Evolutionary conservation across 2,888 invertebrate genomes (phyloP).

Genomic region (Drosophila austrosaltans): DNA sequence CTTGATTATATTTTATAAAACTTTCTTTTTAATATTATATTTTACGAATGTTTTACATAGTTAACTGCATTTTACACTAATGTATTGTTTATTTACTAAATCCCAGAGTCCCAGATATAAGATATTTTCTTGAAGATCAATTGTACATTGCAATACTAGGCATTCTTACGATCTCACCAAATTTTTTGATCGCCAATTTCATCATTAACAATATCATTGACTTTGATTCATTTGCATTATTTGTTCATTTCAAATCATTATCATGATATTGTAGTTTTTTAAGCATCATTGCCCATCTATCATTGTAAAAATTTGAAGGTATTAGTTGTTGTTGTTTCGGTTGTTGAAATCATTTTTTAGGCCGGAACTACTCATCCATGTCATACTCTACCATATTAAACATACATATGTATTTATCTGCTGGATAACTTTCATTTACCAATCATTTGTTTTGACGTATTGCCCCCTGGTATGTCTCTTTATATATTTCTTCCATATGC

Average conservation of each 20-base stretch:
- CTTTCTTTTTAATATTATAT: background rate
- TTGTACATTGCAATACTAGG: background rate
- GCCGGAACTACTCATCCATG: background rate
- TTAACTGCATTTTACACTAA: background rate
- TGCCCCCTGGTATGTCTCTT: constrained; percentile 33
- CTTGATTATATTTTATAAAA: background rate
- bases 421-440: constrained; percentile 3
- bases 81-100: background rate
- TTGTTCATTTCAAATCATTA: background rate
- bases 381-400: background rate
- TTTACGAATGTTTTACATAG: background rate
- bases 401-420: background rate
- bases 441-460: constrained; percentile 10
- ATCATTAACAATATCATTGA: constrained; percentile 1
- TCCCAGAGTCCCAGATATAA: constrained; percentile 3
- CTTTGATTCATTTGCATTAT: background rate
- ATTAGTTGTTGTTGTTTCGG: background rate
- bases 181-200: background rate
- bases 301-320: constrained; percentile 1
- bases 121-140: background rate
- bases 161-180: background rate
- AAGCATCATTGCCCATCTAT: constrained; percentile 5
- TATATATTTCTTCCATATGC: constrained; percentile 65
- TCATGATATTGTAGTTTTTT: background rate
- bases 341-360: background rate